Evolutionary conservation across 2,888 invertebrate species (phyloP), one percentile per base, ranked within the genome.

Genomic region (Ephialtes manifestator): DNA sequence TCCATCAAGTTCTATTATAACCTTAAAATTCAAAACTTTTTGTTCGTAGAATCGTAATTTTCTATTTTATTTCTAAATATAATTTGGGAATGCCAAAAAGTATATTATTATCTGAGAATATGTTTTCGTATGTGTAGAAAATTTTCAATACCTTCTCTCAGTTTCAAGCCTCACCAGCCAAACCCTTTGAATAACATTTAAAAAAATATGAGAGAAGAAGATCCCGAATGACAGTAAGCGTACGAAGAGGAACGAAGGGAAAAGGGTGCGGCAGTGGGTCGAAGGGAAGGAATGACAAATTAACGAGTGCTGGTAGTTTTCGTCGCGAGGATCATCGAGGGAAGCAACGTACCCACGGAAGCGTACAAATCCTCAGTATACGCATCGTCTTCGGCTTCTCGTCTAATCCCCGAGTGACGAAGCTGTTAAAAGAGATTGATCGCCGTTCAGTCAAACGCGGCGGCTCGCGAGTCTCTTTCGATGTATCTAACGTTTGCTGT

Each of bases 371-470:
- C 89, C 87, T 86, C 84, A 48, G 75, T 71, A 71, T 72, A 84
- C 84, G 78, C 77, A 80, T 80, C 71, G 55, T 76, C 74, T 80
- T 79, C 72, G 77, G 78, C 70, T 70, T 84, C 74, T 76, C 65
- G 11, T 75, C 80, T 81, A 68, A 83, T 86, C 83, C 84, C 43
- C 51, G 77, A 75, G 81, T 84, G 88, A 89, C 89, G 89, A 90
- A 88, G 86, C 88, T 88, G 88, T 90, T 90, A 90, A 91, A 90
- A 89, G 89, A 91, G 92, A 92, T 92, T 92, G 91, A 92, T 92
- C 86, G 91, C 84, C 88, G 81, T 86, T 88, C 85, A 82, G 83
- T 87, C 87, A 87, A 87, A 83, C 75, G 79, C 24, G 2, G 24
- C 60, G 60, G 35, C 35, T 39, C 39, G 55, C 71, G 65, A 60